A percentile compares a stretch with the other conserved stretches of the same genome.
Evolutionary conservation across 2,113 vertebrate genomes (phyloP).

Genomic region (Saimiri boliviensis): DNA sequence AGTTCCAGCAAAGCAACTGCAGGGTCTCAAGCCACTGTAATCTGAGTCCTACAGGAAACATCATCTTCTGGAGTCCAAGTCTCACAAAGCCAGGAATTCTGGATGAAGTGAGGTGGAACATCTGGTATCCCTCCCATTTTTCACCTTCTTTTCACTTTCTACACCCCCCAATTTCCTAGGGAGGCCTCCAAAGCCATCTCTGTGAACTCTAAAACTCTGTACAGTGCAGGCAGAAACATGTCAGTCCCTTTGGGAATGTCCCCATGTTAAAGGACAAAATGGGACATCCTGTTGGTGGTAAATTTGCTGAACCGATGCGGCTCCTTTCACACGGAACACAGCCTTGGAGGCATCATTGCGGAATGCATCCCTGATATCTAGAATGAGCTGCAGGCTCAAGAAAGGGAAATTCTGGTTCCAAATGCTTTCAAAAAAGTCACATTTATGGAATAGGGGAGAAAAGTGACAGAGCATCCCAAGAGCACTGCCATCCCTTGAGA

Average conservation of each 20-base stretch:
- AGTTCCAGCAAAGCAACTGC: not conserved
- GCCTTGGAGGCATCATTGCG: not conserved
- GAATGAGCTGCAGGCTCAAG: not conserved
- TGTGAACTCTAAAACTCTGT: too few relatives aligned
- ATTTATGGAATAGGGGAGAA: too few relatives aligned
- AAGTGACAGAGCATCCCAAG: not conserved
- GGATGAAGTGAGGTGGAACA: not conserved
- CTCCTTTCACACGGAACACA: not conserved
- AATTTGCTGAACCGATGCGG: too few relatives aligned
- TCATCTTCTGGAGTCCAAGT: not conserved
- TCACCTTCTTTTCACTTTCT: not conserved
- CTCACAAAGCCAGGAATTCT: not conserved
- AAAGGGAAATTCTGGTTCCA: not conserved
- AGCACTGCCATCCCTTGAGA: too few relatives aligned
- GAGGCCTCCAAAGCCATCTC: not conserved
- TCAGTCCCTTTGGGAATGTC: too few relatives aligned
- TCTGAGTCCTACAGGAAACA: not conserved
- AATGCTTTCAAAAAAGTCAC: not conserved
- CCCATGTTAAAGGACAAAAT: not conserved
- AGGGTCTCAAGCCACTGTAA: not conserved
- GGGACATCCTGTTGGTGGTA: fast-evolving
- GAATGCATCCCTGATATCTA: too few relatives aligned
- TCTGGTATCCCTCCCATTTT: too few relatives aligned
- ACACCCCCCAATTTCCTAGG: too few relatives aligned
- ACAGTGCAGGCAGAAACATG: not conserved